Conservation (phyloP, 2,113 vertebrate genomes). For the Smithornis capensis region DNA sequence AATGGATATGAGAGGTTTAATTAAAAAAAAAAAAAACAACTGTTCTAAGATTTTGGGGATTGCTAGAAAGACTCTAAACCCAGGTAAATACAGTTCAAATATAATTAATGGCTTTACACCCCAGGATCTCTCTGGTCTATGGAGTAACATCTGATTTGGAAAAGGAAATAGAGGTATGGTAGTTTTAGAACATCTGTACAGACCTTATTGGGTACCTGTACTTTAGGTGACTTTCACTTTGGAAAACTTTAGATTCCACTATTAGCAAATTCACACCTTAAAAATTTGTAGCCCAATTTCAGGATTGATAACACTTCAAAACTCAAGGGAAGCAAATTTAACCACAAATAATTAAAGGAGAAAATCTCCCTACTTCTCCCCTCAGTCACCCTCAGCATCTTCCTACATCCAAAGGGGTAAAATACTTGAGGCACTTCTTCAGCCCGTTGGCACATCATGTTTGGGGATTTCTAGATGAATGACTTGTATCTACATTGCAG, state of each 20-base stretch:
- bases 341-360: not conserved
- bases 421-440: not conserved
- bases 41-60: not conserved
- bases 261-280: not conserved
- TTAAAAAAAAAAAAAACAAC: not conserved
- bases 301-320: not conserved
- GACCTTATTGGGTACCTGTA: not conserved
- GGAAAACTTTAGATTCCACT: not conserved
- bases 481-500: conserved; percentile 17
- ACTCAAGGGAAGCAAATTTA: not conserved
- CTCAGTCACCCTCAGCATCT: not conserved
- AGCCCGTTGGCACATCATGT: not conserved
- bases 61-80: not conserved
- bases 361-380: not conserved
- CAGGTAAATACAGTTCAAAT: not conserved
- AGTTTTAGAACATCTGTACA: not conserved
- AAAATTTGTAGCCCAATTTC: not conserved
- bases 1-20: not conserved
- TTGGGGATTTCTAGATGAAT: conserved; percentile 1
- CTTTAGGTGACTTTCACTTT: not conserved
- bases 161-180: not conserved
- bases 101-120: not conserved
- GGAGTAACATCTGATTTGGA: not conserved
- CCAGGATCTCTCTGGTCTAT: rapidly evolving
- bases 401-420: not conserved